Percentiles rank a stretch among this genome's conserved stretches.
Evolutionary conservation across 2,888 invertebrate species (phyloP).

Genomic region (Papilio protenor): DNA sequence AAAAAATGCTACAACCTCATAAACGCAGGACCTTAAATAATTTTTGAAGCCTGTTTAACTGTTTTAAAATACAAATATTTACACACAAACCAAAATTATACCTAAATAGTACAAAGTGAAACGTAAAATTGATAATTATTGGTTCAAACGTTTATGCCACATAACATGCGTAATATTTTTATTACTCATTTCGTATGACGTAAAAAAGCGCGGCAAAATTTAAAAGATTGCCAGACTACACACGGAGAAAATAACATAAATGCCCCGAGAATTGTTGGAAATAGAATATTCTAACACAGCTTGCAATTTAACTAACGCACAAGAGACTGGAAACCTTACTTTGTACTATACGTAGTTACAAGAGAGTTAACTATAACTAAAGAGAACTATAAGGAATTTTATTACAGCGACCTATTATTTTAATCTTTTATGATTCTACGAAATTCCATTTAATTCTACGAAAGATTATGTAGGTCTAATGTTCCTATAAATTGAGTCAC

Average conservation of each 20-base stretch:
- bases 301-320: conserved; percentile 11
- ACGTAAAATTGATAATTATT: not conserved
- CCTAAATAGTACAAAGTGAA: not conserved
- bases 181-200: not conserved
- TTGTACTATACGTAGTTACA: conserved; percentile 34
- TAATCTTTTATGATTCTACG: conserved; percentile 4
- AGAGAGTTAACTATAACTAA: not conserved
- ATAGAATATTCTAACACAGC: conserved; percentile 9
- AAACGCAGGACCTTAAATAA: not conserved
- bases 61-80: not conserved
- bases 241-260: conserved; percentile 12
- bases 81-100: not conserved
- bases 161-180: not conserved
- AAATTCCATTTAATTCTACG: not conserved
- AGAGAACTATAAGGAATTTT: not conserved
- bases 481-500: not conserved
- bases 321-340: conserved; percentile 21
- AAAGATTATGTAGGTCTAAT: not conserved
- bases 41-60: not conserved
- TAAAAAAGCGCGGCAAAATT: conserved; percentile 6
- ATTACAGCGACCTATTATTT: not conserved
- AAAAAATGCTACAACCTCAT: conserved; percentile 1
- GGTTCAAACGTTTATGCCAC: not conserved
- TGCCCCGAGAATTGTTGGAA: conserved; percentile 10
- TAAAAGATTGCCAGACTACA: not conserved